Conservation (phyloP, 30 jellyfish, hydroid and myxozoan genomes). For the Hydractinia echinata region DNA sequence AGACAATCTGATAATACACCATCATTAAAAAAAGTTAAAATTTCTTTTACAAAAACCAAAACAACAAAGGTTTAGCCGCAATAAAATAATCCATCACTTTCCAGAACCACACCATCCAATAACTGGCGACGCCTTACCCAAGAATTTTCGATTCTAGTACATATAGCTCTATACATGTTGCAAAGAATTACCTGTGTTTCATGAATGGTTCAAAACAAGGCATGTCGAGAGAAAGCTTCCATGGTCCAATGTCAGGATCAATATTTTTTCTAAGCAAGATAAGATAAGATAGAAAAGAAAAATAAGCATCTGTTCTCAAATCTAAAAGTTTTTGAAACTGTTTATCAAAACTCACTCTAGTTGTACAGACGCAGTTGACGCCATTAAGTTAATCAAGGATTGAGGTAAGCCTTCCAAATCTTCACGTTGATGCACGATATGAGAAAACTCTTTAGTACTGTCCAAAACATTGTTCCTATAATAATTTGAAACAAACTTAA, state of each 20-base stretch:
- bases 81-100: too few relatives aligned
- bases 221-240: slow-evolving; percentile 72
- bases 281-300: too few relatives aligned
- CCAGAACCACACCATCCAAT: too few relatives aligned
- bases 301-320: too few relatives aligned
- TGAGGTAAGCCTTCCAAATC: slow-evolving; percentile 66
- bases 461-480: slow-evolving; percentile 67
- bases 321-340: too few relatives aligned
- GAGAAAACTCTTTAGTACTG: slow-evolving; percentile 45
- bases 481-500: background rate
- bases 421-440: slow-evolving; percentile 36
- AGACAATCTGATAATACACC: too few relatives aligned
- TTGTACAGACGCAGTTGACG: slow-evolving; percentile 52
- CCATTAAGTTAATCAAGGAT: slow-evolving; percentile 43
- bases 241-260: slow-evolving; percentile 50
- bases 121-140: too few relatives aligned
- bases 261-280: background rate
- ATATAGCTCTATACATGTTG: background rate
- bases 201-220: slow-evolving; percentile 65
- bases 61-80: too few relatives aligned
- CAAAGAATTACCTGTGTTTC: slow-evolving; percentile 60
- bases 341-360: slow-evolving; percentile 32
- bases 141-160: too few relatives aligned
- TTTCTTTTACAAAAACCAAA: too few relatives aligned
- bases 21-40: too few relatives aligned